Percentiles rank a stretch among this genome's conserved stretches.
Evolutionary conservation across 2,113 vertebrate genomes (phyloP).

Genomic region (Cepphus grylle): DNA sequence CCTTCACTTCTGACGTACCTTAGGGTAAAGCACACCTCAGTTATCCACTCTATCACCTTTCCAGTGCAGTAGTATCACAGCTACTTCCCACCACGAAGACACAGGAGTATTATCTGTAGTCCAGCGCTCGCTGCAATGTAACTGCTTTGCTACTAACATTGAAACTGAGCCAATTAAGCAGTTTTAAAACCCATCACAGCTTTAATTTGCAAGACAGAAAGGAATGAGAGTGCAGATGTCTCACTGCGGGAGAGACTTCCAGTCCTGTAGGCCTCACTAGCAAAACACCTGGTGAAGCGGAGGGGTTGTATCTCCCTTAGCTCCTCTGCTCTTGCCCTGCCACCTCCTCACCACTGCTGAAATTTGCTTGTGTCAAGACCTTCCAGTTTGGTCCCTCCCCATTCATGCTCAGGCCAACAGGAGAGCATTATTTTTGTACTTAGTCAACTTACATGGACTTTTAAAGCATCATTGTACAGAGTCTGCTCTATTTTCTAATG

Average conservation of each 20-base stretch:
- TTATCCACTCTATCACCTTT: neutral
- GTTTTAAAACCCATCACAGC: neutral
- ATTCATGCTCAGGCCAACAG: neutral
- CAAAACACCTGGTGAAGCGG: neutral
- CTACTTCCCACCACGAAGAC: neutral
- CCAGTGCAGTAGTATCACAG: neutral
- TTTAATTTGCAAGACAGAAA: neutral
- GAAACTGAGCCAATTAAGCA: neutral
- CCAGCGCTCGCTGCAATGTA: neutral
- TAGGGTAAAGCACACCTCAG: neutral
- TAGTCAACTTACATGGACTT: neutral
- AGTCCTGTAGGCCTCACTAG: neutral
- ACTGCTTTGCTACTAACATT: neutral
- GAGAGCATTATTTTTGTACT: conserved; percentile 6
- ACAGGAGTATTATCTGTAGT: neutral
- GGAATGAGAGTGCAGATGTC: neutral
- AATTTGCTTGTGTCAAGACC: neutral
- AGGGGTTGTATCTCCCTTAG: neutral
- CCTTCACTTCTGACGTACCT: neutral
- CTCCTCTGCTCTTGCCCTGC: neutral
- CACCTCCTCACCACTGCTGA: neutral
- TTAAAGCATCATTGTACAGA: neutral
- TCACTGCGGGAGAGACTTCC: neutral
- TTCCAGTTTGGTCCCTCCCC: neutral
- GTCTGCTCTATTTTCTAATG: neutral